phyloP scores from a whole-genome alignment of 2,797 vertebrate species.

The Mico argentatus region DNA sequence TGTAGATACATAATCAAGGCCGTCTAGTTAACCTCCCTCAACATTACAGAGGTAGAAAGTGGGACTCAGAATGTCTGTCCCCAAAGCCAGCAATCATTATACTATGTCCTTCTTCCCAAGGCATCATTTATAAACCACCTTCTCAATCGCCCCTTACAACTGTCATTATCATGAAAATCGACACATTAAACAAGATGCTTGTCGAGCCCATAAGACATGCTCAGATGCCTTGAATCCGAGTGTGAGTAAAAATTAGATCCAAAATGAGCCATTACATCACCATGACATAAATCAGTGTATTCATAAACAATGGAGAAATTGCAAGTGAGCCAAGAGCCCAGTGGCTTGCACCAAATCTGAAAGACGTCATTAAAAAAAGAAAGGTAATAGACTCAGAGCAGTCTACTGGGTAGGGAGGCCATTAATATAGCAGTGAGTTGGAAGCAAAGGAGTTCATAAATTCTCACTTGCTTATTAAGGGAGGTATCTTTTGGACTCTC shows the following conservation, averaged over 20 bases:
- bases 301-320: conserved; percentile 27
- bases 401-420: background rate
- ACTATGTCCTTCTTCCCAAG: background rate
- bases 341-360: conserved; percentile 34
- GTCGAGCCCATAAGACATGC: background rate
- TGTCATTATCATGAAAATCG: background rate
- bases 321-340: conserved; percentile 34
- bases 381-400: conserved; percentile 36
- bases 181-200: background rate
- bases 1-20: background rate
- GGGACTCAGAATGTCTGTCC: background rate
- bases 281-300: conserved; percentile 35
- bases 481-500: conserved; percentile 16
- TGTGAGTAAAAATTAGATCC: background rate
- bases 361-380: conserved; percentile 42
- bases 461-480: conserved; percentile 64
- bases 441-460: conserved; percentile 43
- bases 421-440: conserved; percentile 9
- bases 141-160: background rate
- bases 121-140: background rate
- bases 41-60: background rate
- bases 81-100: background rate
- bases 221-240: background rate
- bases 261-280: background rate
- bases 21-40: background rate